Percentiles rank a stretch among this genome's conserved stretches.
Evolutionary conservation across 2,888 invertebrate genomes (phyloP).

Genomic region (Andrena trimmerana): DNA sequence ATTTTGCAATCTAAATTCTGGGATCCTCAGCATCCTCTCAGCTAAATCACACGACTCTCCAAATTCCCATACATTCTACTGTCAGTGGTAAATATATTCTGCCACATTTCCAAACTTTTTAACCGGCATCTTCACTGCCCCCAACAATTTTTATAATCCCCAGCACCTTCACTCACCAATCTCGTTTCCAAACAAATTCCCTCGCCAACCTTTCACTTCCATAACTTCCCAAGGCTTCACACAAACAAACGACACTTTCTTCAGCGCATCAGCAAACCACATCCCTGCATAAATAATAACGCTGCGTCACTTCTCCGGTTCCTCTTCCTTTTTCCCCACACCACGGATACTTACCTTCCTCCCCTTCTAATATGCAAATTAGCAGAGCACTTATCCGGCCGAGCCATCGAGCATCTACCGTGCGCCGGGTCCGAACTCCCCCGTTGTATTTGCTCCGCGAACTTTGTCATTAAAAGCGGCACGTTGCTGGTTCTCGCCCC

Average conservation of each 20-base stretch:
- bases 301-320: not conserved
- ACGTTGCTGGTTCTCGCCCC: slow-evolving; percentile 44
- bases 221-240: not conserved
- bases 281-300: not conserved
- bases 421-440: slow-evolving; percentile 13
- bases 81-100: too few species aligned
- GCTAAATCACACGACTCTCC: too few species aligned
- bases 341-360: not conserved
- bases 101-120: too few species aligned
- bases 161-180: not conserved
- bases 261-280: not conserved
- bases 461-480: slow-evolving; percentile 52
- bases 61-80: too few species aligned
- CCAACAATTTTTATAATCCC: too few species aligned
- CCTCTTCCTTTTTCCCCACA: not conserved
- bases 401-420: slow-evolving; percentile 33
- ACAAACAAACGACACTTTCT: not conserved
- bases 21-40: too few species aligned
- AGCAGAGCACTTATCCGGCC: slow-evolving; percentile 28
- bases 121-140: too few species aligned
- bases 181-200: not conserved
- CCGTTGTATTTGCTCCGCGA: slow-evolving; percentile 37
- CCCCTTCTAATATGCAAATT: slow-evolving; percentile 18
- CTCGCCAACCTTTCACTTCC: not conserved
- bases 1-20: not conserved